Evolutionary conservation across 2,113 vertebrate genomes (phyloP).

Genomic region (Bambusicola thoracicus): DNA sequence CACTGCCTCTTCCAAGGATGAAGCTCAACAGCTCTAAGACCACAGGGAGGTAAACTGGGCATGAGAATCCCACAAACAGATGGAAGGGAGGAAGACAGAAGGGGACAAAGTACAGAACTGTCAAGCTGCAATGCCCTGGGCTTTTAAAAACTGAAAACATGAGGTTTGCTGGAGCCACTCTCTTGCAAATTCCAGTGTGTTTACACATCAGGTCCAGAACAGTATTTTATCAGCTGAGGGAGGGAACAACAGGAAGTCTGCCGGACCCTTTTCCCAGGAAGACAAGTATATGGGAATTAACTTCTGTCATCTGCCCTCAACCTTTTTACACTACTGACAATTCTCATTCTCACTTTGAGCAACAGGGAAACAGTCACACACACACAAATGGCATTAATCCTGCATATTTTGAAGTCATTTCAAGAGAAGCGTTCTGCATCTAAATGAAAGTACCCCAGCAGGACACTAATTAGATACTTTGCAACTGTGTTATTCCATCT

Average conservation of each 20-base stretch:
- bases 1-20: conserved; percentile 57
- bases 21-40: conserved; percentile 62
- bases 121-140: conserved; percentile 54
- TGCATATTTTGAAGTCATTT: conserved; percentile 62
- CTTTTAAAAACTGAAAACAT: conserved; percentile 33
- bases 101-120: conserved; percentile 37
- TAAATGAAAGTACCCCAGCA: conserved; percentile 60
- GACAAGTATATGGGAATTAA: conserved; percentile 55
- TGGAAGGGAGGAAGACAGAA: conserved; percentile 37
- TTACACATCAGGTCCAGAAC: conserved; percentile 49
- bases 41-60: conserved; percentile 65
- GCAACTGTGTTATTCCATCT: background rate
- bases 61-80: conserved; percentile 68
- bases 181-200: conserved; percentile 48
- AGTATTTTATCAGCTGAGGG: conserved; percentile 43
- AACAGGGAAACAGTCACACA: conserved; percentile 16
- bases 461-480: conserved; percentile 66
- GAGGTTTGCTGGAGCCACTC: background rate
- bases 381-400: conserved; percentile 38
- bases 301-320: conserved; percentile 47
- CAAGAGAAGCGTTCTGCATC: conserved; percentile 48
- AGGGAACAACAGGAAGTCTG: conserved; percentile 51
- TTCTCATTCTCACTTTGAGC: conserved; percentile 62
- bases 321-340: conserved; percentile 35
- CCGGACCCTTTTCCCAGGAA: conserved; percentile 35